A percentile compares a stretch with the other conserved stretches of the same genome.
phyloP scores from a whole-genome alignment of 2,113 vertebrate genomes.

The Vidua chalybeata region DNA sequence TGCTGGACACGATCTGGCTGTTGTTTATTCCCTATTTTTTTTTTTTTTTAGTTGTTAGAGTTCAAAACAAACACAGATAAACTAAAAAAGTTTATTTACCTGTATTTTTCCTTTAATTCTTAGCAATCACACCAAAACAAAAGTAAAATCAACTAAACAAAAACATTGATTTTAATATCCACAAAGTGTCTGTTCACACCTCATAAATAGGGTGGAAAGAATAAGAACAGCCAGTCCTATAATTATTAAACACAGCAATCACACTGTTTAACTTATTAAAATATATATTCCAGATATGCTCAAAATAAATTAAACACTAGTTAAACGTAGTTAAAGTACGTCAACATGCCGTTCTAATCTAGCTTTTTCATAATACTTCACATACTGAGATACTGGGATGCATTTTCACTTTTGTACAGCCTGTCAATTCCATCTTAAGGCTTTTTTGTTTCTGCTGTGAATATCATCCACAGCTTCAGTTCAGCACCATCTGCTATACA shows the following conservation, averaged over 20 bases:
- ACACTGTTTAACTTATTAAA: background rate
- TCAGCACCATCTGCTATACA: slow-evolving; percentile 61
- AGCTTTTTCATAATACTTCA: background rate
- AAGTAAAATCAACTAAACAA: background rate
- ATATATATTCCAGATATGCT: background rate
- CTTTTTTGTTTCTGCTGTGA: slow-evolving; percentile 14
- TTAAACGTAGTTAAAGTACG: background rate
- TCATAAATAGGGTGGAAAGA: background rate
- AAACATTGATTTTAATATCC: background rate
- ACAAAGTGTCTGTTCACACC: background rate
- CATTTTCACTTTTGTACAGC: slow-evolving; percentile 37
- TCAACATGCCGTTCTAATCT: background rate
- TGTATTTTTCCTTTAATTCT: background rate
- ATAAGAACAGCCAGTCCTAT: background rate
- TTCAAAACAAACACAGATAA: background rate
- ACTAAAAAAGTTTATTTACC: background rate
- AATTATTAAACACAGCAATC: background rate
- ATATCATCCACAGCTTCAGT: slow-evolving; percentile 4
- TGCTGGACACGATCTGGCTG: background rate
- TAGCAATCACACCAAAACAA: background rate
- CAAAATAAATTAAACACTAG: slow-evolving; percentile 29
- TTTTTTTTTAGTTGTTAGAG: background rate
- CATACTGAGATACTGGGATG: background rate
- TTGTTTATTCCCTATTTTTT: background rate
- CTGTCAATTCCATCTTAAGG: slow-evolving; percentile 20